phyloP scores from a whole-genome alignment of 2,797 vertebrate species.

The Meriones psammophilus region DNA sequence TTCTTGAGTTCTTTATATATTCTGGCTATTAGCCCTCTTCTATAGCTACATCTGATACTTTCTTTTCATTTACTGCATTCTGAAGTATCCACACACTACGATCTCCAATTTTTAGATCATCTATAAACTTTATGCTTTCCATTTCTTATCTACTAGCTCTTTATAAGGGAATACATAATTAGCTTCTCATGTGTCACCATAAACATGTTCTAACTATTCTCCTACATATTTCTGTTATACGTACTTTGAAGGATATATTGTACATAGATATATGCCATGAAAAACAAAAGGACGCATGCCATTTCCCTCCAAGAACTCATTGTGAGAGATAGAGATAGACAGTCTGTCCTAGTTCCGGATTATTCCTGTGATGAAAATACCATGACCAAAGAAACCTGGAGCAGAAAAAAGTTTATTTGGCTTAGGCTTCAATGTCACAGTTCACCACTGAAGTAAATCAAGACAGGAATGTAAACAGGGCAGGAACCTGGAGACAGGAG shows the following conservation, averaged over 20 bases:
- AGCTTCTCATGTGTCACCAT: background rate
- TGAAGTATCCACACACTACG: background rate
- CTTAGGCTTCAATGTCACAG: background rate
- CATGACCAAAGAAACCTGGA: background rate
- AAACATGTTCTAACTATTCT: conserved; percentile 20
- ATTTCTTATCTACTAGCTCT: conserved; percentile 24
- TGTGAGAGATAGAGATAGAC: background rate
- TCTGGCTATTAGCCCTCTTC: background rate
- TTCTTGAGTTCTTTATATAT: too few species aligned
- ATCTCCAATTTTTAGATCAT: background rate
- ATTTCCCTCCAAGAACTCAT: conserved; percentile 14
- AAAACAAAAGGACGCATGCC: background rate
- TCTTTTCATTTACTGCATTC: background rate
- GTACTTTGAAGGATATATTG: conserved; percentile 33
- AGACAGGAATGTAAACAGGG: background rate
- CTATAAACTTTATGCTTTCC: conserved; percentile 38
- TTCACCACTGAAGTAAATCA: background rate
- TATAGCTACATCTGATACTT: background rate
- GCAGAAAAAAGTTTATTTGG: background rate
- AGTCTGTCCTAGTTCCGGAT: background rate
- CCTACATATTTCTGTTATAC: conserved; percentile 22
- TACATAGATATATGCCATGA: background rate
- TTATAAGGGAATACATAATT: background rate
- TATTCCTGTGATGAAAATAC: background rate
- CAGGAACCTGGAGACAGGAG: background rate